phyloP scores from a whole-genome alignment of 2,113 vertebrate genomes.

The Candoia aspera region DNA sequence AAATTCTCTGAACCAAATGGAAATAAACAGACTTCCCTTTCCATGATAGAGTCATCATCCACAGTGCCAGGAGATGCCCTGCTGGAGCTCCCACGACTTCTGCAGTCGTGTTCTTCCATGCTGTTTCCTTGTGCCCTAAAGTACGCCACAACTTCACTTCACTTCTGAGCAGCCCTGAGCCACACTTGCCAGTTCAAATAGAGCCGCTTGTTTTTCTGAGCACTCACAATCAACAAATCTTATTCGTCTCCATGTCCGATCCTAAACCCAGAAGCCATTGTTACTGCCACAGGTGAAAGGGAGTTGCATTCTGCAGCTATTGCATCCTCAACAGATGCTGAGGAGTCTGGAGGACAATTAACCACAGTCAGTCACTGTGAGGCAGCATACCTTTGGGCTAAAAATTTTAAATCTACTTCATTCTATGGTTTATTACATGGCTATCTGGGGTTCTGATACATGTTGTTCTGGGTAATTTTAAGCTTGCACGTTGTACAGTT shows the following conservation, averaged over 20 bases:
- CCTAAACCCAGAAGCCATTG: too few relatives aligned
- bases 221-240: too few relatives aligned
- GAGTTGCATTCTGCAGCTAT: too few relatives aligned
- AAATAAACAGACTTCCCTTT: background rate
- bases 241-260: too few relatives aligned
- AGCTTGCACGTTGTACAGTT: background rate
- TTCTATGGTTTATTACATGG: background rate
- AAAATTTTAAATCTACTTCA: background rate
- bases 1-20: too few relatives aligned
- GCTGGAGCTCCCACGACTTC: background rate
- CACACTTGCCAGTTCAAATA: too few relatives aligned
- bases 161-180: background rate
- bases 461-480: background rate
- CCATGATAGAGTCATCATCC: background rate
- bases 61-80: background rate
- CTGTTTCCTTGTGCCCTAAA: background rate
- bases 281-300: too few relatives aligned
- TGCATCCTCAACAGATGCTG: too few relatives aligned
- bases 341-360: background rate
- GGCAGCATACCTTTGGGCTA: background rate
- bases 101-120: background rate
- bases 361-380: background rate
- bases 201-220: too few relatives aligned
- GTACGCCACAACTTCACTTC: background rate
- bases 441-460: background rate